phyloP scores from a whole-genome alignment of 2,113 vertebrate genomes.

The Clarias batrachus region DNA sequence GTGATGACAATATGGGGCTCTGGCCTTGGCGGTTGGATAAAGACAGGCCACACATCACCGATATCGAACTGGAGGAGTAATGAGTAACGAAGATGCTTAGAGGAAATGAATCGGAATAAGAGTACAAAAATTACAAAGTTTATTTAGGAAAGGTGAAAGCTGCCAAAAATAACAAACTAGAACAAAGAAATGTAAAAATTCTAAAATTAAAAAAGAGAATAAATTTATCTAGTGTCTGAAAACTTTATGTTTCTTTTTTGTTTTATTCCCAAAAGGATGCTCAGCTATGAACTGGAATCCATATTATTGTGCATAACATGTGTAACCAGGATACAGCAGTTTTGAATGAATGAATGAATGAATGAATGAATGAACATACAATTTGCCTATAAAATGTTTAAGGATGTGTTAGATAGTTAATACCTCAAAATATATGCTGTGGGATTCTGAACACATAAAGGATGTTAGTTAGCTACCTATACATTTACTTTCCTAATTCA shows the following conservation, averaged over 20 bases:
- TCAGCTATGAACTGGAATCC: neutral
- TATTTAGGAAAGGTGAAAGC: too few species aligned
- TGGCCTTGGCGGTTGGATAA: too few species aligned
- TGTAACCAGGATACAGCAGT: neutral
- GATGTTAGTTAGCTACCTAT: neutral
- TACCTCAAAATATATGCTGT: neutral
- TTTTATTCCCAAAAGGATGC: neutral
- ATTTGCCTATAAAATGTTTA: neutral
- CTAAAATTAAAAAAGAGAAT: neutral
- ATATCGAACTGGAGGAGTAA: too few species aligned
- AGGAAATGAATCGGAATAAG: too few species aligned
- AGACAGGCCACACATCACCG: too few species aligned
- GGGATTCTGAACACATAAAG: neutral
- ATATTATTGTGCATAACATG: neutral
- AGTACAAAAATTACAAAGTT: too few species aligned
- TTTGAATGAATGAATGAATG: neutral
- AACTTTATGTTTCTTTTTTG: too few species aligned
- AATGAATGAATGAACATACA: neutral
- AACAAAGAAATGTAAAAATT: too few species aligned
- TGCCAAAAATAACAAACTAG: too few species aligned
- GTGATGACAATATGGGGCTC: too few species aligned
- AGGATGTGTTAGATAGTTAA: neutral
- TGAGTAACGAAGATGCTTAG: too few species aligned
- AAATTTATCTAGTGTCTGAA: neutral
- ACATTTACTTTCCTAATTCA: neutral